Percentiles rank a stretch among this genome's conserved stretches.
Conservation (phyloP, 2,113 vertebrate genomes). For the Arizona elegans region DNA sequence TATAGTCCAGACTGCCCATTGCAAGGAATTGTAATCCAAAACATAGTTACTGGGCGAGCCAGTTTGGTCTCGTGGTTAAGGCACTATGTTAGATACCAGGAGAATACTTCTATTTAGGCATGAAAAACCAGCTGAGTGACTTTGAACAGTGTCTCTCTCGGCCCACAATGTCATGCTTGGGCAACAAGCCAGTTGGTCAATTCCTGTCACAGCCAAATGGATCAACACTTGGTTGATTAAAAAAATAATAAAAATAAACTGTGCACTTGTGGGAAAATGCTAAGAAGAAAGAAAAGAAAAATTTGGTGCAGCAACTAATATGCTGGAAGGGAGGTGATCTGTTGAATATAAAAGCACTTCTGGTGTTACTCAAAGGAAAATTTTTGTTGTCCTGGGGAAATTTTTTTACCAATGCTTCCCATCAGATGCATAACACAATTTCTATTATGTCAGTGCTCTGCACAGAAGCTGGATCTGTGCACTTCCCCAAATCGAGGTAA, state of each 20-base stretch:
- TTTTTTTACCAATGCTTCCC: background rate
- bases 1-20: background rate
- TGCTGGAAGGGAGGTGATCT: background rate
- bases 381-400: background rate
- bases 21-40: background rate
- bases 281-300: background rate
- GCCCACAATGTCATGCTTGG: too few species aligned
- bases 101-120: background rate
- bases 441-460: background rate
- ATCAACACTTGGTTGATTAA: background rate
- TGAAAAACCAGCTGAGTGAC: background rate
- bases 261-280: background rate
- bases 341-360: background rate
- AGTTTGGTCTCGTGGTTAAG: background rate
- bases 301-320: background rate
- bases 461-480: background rate
- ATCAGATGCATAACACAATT: background rate
- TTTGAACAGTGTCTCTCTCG: background rate
- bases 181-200: background rate
- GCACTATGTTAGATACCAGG: background rate
- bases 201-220: background rate
- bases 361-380: fast-evolving
- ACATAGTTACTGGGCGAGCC: background rate
- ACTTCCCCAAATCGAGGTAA: background rate
- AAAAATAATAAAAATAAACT: background rate